Conservation (phyloP, 2,888 invertebrate species). For the Orchesellides sinensis region DNA sequence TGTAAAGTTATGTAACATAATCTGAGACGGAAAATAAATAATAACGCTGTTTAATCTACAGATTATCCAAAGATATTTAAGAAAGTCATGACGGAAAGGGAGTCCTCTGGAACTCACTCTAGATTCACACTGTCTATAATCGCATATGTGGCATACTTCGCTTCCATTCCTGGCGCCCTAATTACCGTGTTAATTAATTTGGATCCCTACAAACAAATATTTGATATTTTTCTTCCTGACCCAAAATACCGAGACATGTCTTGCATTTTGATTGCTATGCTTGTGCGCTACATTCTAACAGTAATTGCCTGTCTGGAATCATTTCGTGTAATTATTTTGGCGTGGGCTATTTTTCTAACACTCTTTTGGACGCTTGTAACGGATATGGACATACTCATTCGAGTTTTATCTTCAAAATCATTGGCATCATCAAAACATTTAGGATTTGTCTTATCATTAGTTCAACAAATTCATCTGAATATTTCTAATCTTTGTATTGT, state of each 20-base stretch:
- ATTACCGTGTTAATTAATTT: not conserved
- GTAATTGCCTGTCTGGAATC: not conserved
- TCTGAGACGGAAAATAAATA: not conserved
- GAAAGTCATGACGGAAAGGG: not conserved
- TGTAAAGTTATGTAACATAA: too few relatives aligned
- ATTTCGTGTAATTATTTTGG: not conserved
- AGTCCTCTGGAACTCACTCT: not conserved
- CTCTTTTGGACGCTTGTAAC: not conserved
- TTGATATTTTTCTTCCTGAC: not conserved
- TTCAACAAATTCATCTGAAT: not conserved
- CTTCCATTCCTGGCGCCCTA: not conserved
- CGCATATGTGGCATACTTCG: not conserved
- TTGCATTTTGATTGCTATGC: not conserved
- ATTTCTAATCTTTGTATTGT: not conserved
- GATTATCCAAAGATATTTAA: not conserved
- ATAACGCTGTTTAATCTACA: too few relatives aligned
- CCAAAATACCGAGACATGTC: not conserved
- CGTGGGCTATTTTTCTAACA: not conserved
- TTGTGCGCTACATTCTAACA: not conserved
- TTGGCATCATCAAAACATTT: not conserved
- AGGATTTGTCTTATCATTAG: not conserved
- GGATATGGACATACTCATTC: not conserved
- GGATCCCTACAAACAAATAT: not conserved
- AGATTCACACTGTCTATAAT: not conserved
- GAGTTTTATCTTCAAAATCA: not conserved